These are phyloP conservation scores for Amia ocellicauda DNA, from an alignment of 2,113 vertebrate species.

Conservation along the genomic window DNA sequence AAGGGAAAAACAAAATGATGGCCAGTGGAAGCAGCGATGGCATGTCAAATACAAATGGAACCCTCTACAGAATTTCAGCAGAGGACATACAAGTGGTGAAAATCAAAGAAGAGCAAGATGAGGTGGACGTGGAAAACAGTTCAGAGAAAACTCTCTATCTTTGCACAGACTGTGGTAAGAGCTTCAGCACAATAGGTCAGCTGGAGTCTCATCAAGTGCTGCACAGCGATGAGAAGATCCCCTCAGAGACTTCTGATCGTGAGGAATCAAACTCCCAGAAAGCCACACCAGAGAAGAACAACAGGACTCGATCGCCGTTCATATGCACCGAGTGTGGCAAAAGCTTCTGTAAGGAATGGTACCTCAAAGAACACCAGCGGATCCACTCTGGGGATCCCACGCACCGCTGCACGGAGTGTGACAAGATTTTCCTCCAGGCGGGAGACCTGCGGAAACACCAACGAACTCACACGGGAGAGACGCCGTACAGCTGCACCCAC, in stretches of 20 bases:
- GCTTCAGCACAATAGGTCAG: no score
- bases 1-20: no score
- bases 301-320: neutral
- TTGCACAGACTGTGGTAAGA: neutral
- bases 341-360: constrained; percentile 44
- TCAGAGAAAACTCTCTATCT: neutral
- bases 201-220: no score
- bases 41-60: no score
- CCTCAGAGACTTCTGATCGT: no score
- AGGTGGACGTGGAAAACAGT: neutral
- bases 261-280: neutral
- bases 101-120: no score
- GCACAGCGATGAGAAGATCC: no score
- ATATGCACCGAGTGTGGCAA: constrained; percentile 45
- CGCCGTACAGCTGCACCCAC: constrained; percentile 32
- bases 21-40: no score
- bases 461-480: constrained; percentile 33
- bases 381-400: constrained; percentile 7
- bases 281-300: neutral
- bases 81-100: no score
- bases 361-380: constrained; percentile 34
- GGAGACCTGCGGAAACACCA: constrained; percentile 34
- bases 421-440: constrained; percentile 14
- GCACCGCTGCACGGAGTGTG: neutral
- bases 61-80: no score